phyloP scores from a whole-genome alignment of 2,797 vertebrate genomes.

The Steatocranus sp. region DNA sequence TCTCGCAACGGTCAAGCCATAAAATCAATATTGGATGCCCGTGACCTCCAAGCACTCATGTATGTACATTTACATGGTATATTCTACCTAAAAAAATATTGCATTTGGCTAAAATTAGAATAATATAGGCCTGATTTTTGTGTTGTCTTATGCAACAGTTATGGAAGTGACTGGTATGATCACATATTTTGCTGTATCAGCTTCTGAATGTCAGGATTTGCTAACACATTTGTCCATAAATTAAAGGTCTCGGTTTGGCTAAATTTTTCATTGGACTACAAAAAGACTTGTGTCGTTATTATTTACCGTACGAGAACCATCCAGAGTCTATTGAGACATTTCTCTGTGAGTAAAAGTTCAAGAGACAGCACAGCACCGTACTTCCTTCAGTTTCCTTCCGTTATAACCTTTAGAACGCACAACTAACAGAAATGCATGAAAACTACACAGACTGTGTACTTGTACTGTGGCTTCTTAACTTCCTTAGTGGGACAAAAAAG shows the following conservation, averaged over 20 bases:
- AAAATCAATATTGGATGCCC: not conserved
- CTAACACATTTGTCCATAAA: not conserved
- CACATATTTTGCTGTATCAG: not conserved
- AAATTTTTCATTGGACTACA: not conserved
- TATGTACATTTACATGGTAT: not conserved
- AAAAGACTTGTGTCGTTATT: not conserved
- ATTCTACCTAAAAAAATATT: not conserved
- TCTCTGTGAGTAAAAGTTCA: not conserved
- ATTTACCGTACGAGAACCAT: not conserved
- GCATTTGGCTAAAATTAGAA: not conserved
- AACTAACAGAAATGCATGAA: not conserved
- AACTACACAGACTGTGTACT: not conserved
- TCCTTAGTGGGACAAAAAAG: not conserved
- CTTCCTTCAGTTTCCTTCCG: not conserved
- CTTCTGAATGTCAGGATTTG: not conserved
- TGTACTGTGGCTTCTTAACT: not conserved
- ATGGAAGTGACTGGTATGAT: not conserved
- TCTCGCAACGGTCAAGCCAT: not conserved
- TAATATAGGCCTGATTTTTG: not conserved
- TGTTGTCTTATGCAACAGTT: not conserved
- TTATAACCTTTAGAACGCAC: constrained; percentile 23
- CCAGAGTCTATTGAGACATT: not conserved
- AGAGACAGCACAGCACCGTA: not conserved
- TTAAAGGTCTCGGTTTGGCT: not conserved
- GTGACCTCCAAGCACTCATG: not conserved